phyloP scores from a whole-genome alignment of 2,797 vertebrate species.

The Gymnoscopelus microlampas region DNA sequence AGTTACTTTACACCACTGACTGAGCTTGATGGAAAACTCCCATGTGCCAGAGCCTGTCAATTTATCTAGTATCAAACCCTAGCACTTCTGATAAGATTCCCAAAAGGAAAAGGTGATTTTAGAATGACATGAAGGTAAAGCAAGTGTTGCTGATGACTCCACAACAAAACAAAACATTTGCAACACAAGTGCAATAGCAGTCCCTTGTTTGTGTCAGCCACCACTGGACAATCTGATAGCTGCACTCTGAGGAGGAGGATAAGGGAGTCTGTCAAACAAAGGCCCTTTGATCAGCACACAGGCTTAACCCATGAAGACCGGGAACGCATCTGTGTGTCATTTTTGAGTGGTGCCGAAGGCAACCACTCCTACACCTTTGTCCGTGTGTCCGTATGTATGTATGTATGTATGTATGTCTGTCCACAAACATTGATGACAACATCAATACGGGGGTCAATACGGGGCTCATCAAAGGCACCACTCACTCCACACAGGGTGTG shows the following conservation, averaged over 20 bases:
- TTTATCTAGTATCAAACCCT: slow-evolving; percentile 49
- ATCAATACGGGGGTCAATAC: no score
- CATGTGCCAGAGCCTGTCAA: slow-evolving; percentile 39
- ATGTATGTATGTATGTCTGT: no score
- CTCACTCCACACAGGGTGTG: no score
- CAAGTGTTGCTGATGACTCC: slow-evolving; percentile 8
- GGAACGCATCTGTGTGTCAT: no score
- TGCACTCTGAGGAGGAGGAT: slow-evolving; percentile 41
- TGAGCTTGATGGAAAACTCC: slow-evolving; percentile 27
- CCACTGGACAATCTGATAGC: slow-evolving; percentile 49
- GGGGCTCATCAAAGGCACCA: no score
- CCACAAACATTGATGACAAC: no score
- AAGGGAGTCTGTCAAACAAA: slow-evolving; percentile 54
- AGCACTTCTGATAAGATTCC: slow-evolving; percentile 43
- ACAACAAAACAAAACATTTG: slow-evolving; percentile 22
- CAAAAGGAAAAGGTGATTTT: slow-evolving; percentile 38
- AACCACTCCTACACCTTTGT: no score
- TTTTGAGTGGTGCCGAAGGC: no score
- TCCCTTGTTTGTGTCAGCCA: slow-evolving; percentile 50
- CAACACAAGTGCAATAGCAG: slow-evolving; percentile 28
- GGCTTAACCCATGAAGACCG: no score
- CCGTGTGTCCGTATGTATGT: no score
- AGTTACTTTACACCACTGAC: no score
- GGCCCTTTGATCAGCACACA: slow-evolving; percentile 72
- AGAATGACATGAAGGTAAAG: slow-evolving; percentile 31